Conservation (phyloP, 2,797 vertebrate genomes). For the Ptychadena robeensis region DNA sequence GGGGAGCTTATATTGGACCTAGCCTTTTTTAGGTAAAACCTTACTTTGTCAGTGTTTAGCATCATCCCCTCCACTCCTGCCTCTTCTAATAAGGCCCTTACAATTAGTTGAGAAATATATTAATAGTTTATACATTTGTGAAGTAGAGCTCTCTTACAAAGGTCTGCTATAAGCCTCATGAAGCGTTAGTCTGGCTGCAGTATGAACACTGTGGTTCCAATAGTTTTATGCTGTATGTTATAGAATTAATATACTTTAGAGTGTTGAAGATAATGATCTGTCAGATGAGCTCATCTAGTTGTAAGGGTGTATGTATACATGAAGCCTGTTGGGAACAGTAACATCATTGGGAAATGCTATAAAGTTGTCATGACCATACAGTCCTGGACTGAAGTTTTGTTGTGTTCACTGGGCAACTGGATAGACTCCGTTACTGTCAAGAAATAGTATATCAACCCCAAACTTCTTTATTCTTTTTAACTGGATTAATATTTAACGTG, state of each 20-base stretch:
- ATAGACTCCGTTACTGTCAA: slow-evolving; percentile 38
- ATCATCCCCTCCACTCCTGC: no score
- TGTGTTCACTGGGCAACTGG: slow-evolving; percentile 25
- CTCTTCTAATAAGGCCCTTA: no score
- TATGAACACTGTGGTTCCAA: not conserved
- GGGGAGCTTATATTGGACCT: no score
- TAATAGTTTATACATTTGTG: no score
- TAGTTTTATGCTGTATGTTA: not conserved
- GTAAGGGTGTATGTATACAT: not conserved
- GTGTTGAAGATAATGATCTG: not conserved
- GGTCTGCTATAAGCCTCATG: not conserved
- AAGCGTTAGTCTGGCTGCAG: not conserved
- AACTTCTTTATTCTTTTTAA: slow-evolving; percentile 3
- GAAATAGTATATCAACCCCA: slow-evolving; percentile 34
- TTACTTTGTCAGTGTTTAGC: not conserved
- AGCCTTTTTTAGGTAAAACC: not conserved
- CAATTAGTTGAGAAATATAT: not conserved
- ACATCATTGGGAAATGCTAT: slow-evolving; percentile 26
- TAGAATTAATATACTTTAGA: not conserved
- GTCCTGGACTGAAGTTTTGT: slow-evolving; percentile 12
- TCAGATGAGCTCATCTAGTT: slow-evolving; percentile 1
- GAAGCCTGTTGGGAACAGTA: not conserved
- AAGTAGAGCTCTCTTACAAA: not conserved
- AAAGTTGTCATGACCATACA: slow-evolving; percentile 34
- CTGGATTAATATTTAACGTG: not conserved